These are phyloP conservation scores for Drosophila elegans DNA, from an alignment of 1,140 invertebrate species.

Conservation along the genomic window DNA sequence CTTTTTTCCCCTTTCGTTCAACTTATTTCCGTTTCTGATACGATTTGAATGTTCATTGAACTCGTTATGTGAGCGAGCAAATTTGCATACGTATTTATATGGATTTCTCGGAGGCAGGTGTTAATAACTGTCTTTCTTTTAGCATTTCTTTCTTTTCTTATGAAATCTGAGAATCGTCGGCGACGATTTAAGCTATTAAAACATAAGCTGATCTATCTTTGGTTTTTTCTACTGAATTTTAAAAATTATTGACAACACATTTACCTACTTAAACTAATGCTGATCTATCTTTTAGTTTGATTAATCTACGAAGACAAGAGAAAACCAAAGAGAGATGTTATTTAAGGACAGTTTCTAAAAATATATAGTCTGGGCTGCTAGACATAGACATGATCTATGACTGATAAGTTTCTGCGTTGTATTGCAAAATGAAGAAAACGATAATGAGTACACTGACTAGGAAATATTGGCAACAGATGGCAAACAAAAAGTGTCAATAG, in stretches of 20 bases:
- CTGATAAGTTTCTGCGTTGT: constrained; percentile 9
- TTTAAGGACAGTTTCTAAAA: background rate
- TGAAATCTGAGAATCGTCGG: background rate
- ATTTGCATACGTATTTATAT: constrained; percentile 31
- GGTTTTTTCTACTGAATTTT: too few species aligned
- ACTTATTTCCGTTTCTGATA: constrained; percentile 22
- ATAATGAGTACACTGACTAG: constrained; percentile 6
- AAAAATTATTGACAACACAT: too few species aligned
- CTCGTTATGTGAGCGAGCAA: constrained; percentile 17
- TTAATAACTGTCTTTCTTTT: constrained; percentile 18
- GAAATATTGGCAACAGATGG: background rate
- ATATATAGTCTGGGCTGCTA: too few species aligned
- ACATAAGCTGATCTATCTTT: background rate
- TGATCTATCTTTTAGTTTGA: constrained; percentile 1
- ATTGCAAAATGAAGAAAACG: background rate
- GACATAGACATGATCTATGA: background rate
- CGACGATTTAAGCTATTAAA: background rate
- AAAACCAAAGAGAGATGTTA: background rate
- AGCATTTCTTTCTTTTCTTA: background rate
- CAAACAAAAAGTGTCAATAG: background rate
- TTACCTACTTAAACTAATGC: background rate
- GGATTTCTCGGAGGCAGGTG: constrained; percentile 17
- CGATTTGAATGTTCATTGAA: constrained; percentile 37
- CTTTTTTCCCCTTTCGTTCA: constrained; percentile 8
- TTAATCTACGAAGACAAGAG: background rate